Base-by-base conservation (phyloP, 2,888 invertebrate genomes). In the Catocala nupta region DNA sequence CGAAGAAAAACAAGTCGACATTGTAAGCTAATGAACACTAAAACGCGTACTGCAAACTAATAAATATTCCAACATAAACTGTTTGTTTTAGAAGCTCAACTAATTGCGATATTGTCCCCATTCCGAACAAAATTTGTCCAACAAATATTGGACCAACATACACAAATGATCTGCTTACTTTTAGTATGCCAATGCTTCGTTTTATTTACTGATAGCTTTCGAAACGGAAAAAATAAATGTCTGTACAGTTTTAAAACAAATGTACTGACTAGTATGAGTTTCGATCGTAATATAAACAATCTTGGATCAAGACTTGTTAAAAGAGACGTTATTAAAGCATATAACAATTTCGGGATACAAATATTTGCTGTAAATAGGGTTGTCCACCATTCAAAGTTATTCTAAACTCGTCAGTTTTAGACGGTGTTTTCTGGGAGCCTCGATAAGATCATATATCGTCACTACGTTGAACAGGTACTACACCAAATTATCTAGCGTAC, bases 101-200 rank as follows among this genome's bases (percentile, higher is more conserved):
- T 69, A 75, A 75, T 76, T 76, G 67, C 71, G 63, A 65, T 75
- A 65, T 65, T 65, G 75, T 76, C 68, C 75, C 34, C 76, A 55
- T 76, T 76, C 43, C 33, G 43, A 25, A 59, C 65, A 63, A 64
- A 61, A 65, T 55, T 60, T 57, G 56, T 57, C 16, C 25, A 48
- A 48, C 45, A 63, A 63, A 63, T 58, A 63, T 63, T 63, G 25
- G 12, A 49, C 34, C 0, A 13, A 12, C 7, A 9, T n/a, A 51
- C 50, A 50, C 54, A 58, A 50, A 55, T 44, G 48, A 60, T 54
- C 34, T 44, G 45, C 60, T 60, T 51, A 52, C 43, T 48, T 52
- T 43, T 53, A 25, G 53, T 57, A 53, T 39, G 39, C 53, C 43
- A 54, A 45, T 54, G 49, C 53, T 36, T 49, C 33, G 54, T 63